These are phyloP conservation scores for Fragum fragum DNA, from an alignment of 2,888 invertebrate species.

Conservation along the genomic window DNA sequence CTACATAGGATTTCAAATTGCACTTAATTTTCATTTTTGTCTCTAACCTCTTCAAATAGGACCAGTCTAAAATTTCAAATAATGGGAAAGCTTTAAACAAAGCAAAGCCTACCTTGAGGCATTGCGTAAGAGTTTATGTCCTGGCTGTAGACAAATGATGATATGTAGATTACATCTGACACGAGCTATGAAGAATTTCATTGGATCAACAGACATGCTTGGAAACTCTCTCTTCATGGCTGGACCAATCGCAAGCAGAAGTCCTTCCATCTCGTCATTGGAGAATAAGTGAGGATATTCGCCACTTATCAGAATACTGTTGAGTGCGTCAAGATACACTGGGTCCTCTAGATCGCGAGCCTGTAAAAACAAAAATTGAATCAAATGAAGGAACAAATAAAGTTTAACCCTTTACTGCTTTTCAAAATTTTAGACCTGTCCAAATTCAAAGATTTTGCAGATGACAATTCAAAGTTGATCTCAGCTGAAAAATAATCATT, in stretches of 20 bases:
- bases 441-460: no score
- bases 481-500: no score
- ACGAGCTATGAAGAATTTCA: slow-evolving; percentile 86
- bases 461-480: no score
- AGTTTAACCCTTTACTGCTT: no score
- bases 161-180: slow-evolving; percentile 86
- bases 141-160: slow-evolving; percentile 85
- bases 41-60: no score
- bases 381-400: no score
- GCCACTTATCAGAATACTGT: slow-evolving; percentile 85
- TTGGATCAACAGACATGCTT: slow-evolving; percentile 83
- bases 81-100: no score
- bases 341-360: slow-evolving; percentile 84
- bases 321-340: slow-evolving; percentile 86
- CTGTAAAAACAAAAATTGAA: slow-evolving; percentile 67
- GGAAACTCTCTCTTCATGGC: slow-evolving; percentile 85
- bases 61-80: no score
- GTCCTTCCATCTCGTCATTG: slow-evolving; percentile 86
- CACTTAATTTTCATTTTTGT: no score
- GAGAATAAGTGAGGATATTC: slow-evolving; percentile 87
- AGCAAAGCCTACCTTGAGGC: slow-evolving; percentile 75
- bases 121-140: slow-evolving; percentile 80
- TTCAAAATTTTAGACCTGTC: no score
- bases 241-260: slow-evolving; percentile 84
- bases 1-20: no score